These are phyloP conservation scores for Cephus sareptanus DNA, from an alignment of 2,888 invertebrate species.

Conservation along the genomic window DNA sequence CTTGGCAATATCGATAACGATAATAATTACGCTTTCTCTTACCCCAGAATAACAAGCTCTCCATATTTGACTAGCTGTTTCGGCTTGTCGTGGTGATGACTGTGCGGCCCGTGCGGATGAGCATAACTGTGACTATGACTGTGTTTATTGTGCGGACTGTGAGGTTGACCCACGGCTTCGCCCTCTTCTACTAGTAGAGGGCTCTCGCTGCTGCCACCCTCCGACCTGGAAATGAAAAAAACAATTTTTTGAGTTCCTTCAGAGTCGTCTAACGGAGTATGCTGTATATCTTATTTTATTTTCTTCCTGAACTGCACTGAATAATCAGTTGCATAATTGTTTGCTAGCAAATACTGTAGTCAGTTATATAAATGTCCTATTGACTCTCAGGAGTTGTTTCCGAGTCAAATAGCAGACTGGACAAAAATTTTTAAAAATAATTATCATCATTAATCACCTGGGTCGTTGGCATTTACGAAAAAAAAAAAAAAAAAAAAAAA, in stretches of 20 bases:
- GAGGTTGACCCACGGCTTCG: constrained; percentile 62
- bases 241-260: background rate
- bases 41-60: constrained; percentile 94
- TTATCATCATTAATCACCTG: too few species aligned
- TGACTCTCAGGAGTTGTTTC: too few species aligned
- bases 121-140: constrained; percentile 56
- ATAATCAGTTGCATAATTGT: too few species aligned
- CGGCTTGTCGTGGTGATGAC: constrained; percentile 81
- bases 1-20: background rate
- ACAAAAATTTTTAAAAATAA: too few species aligned
- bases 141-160: constrained; percentile 61
- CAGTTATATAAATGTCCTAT: too few species aligned
- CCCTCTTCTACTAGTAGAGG: constrained; percentile 64
- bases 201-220: constrained; percentile 64
- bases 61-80: constrained; percentile 87
- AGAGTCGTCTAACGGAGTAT: too few species aligned
- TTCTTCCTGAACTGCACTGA: too few species aligned
- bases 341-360: too few species aligned
- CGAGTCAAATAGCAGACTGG: too few species aligned
- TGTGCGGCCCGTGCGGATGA: constrained; percentile 49
- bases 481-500: too few species aligned
- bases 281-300: too few species aligned
- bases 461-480: too few species aligned
- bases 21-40: constrained; percentile 61
- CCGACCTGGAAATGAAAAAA: constrained; percentile 52